Base-by-base conservation (phyloP, 2,113 vertebrate genomes). In the Gambusia holbrooki region DNA sequence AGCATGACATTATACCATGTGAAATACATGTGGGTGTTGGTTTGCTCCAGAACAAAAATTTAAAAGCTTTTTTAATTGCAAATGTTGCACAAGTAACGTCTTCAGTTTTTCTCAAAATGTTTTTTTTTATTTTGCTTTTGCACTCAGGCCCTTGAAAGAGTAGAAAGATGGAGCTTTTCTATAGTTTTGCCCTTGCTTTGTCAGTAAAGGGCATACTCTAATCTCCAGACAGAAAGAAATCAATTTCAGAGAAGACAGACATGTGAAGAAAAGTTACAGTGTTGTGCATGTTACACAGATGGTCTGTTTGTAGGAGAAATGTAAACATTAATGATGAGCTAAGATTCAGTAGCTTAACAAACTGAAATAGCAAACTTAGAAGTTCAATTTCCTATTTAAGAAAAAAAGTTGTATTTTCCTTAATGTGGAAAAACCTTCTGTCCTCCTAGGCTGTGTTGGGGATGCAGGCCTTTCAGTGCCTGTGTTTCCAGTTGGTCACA, bases 141-240 rank as follows among this genome's bases (percentile, higher is more conserved):
- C 76, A 76, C 65, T 66, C 19, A 25, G 51, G 22, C 51, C 51
- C 13, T 80, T 66, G 71, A 63, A 61, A 76, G 69, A 62, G 79
- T 62, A 76, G 40, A 73, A 32, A 62, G 17, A 60, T 32, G 30
- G 32, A 12, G 4, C 0, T n/a, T 25, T 54, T 45, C 35, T 60
- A 25, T 2, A 15, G 69, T 88, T 74, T 76, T 83, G 71, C 74
- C 71, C 87, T 90, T 87, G 80, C 78, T 82, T 68, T 84, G 74
- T 88, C 85, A 80, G 81, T 84, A 76, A 9, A 76, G 54, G 81
- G 65, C 83, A 68, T 63, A n/a, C 81, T 83, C 78, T 84, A 81
- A 86, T 88, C 77, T 87, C 76, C 69, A 83, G 88, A 80, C 79
- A 76, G 88, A 86, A 75, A 84, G 32, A 85, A 88, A 87, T 91